A percentile compares a stretch with the other conserved stretches of the same genome.
Conservation (phyloP, 1,140 invertebrate genomes). For the Musca domestica region DNA sequence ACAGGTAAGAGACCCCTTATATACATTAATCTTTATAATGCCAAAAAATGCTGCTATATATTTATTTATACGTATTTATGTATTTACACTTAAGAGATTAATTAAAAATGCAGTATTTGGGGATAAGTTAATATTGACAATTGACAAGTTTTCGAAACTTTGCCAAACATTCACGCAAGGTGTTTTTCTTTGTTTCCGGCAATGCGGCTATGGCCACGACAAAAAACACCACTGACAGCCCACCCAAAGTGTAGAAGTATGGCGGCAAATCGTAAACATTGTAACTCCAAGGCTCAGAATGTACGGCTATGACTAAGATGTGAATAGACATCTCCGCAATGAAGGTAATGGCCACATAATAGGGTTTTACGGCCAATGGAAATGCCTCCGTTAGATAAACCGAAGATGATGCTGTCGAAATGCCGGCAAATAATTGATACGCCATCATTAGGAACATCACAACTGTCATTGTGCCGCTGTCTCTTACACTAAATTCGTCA, state of each 20-base stretch:
- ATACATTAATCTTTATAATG: no score
- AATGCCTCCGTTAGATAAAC: conserved; percentile 47
- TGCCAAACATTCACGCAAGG: conserved; percentile 38
- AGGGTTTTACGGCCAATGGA: conserved; percentile 38
- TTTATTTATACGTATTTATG: no score
- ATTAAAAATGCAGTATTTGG: no score
- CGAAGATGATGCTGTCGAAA: conserved; percentile 36
- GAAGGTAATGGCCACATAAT: conserved; percentile 37
- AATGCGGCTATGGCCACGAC: conserved; percentile 35
- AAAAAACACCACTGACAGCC: conserved; percentile 32
- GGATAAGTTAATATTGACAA: no score
- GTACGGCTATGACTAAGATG: conserved; percentile 26
- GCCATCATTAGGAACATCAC: conserved; percentile 36
- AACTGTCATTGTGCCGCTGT: conserved; percentile 26
- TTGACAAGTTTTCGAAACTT: conserved; percentile 38
- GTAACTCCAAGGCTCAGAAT: no score
- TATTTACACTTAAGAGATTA: no score
- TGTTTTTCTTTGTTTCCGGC: conserved; percentile 42
- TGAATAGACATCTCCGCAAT: conserved; percentile 36
- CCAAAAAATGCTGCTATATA: no score
- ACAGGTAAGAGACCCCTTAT: no score
- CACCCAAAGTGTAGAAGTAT: conserved; percentile 36
- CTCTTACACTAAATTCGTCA: background rate
- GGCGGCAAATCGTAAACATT: background rate
- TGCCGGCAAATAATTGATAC: conserved; percentile 36